Evolutionary conservation across 2,888 invertebrate genomes (phyloP).

Genomic region (Pycnomerus fuliginosus): DNA sequence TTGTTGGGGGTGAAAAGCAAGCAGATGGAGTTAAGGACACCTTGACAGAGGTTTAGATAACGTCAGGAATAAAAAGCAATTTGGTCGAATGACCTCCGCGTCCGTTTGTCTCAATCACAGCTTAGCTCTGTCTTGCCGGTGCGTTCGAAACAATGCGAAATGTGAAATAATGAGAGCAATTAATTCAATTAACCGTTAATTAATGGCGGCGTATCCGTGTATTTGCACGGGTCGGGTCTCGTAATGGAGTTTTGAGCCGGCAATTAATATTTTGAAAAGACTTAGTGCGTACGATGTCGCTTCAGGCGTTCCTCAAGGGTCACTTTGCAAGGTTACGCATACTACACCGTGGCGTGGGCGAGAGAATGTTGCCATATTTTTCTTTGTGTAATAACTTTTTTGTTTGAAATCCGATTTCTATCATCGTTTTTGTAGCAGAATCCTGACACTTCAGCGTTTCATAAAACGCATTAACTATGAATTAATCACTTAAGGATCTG

Average conservation of each 20-base stretch:
- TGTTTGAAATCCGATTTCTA: too few species aligned
- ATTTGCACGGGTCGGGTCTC: slow-evolving; percentile 51
- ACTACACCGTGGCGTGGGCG: not conserved
- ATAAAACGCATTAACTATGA: too few species aligned
- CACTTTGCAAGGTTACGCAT: slow-evolving; percentile 2
- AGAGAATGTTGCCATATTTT: too few species aligned
- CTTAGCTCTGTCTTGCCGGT: slow-evolving; percentile 48
- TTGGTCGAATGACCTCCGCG: slow-evolving; percentile 50
- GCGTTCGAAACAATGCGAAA: slow-evolving; percentile 48
- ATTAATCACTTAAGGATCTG: too few species aligned
- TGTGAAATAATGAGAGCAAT: slow-evolving; percentile 57
- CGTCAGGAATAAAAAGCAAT: slow-evolving; percentile 53
- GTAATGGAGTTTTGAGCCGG: slow-evolving; percentile 56
- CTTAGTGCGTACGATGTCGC: slow-evolving; percentile 23
- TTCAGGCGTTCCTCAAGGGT: slow-evolving; percentile 16
- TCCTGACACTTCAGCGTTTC: too few species aligned
- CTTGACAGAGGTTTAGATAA: slow-evolving; percentile 36
- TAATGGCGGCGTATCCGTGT: slow-evolving; percentile 55
- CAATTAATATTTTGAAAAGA: slow-evolving; percentile 52
- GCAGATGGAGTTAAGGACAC: slow-evolving; percentile 30
- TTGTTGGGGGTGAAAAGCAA: too few species aligned
- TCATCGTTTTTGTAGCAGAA: too few species aligned
- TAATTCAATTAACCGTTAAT: slow-evolving; percentile 60
- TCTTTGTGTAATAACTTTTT: too few species aligned
- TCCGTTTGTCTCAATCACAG: slow-evolving; percentile 55